A percentile compares a stretch with the other conserved stretches of the same genome.
These are phyloP conservation scores for Dendrophyllia cribrosa DNA, from an alignment of 64 coral and sea anemone species.

Conservation along the genomic window DNA sequence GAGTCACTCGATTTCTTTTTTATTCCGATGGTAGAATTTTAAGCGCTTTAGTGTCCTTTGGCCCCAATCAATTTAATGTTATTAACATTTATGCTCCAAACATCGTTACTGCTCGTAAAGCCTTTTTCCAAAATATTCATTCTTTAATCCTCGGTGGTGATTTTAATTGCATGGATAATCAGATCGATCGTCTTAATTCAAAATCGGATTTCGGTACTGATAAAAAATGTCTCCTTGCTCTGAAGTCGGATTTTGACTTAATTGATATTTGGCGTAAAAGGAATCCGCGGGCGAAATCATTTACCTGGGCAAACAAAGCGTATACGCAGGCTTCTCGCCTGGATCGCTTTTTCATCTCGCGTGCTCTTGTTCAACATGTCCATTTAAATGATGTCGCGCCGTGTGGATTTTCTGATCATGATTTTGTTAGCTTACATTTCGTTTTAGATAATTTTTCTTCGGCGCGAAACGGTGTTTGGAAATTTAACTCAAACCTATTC, in stretches of 20 bases:
- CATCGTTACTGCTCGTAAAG: neutral
- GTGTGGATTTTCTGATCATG: slow-evolving; percentile 29
- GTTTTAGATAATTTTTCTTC: neutral
- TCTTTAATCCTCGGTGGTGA: neutral
- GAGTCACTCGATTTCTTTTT: neutral
- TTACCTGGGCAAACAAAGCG: slow-evolving; percentile 20
- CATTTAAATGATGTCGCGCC: neutral
- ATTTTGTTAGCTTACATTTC: slow-evolving; percentile 4
- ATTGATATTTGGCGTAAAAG: slow-evolving; percentile 13
- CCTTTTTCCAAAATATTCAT: neutral
- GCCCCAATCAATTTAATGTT: neutral
- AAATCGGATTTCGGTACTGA: neutral
- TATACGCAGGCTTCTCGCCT: slow-evolving; percentile 2
- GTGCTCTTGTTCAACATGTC: neutral
- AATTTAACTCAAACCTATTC: slow-evolving; percentile 20
- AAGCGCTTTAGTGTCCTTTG: neutral
- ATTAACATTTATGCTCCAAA: neutral
- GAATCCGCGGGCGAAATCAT: neutral
- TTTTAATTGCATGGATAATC: neutral
- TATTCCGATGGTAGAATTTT: neutral
- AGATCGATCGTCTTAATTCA: neutral
- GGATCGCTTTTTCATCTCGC: neutral
- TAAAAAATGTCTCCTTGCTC: neutral
- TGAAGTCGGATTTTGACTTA: neutral
- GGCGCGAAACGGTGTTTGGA: slow-evolving; percentile 13